Evolutionary conservation across 1,140 invertebrate genomes (phyloP), one percentile per base, ranked within the genome.

Genomic region (Lerema accius): DNA sequence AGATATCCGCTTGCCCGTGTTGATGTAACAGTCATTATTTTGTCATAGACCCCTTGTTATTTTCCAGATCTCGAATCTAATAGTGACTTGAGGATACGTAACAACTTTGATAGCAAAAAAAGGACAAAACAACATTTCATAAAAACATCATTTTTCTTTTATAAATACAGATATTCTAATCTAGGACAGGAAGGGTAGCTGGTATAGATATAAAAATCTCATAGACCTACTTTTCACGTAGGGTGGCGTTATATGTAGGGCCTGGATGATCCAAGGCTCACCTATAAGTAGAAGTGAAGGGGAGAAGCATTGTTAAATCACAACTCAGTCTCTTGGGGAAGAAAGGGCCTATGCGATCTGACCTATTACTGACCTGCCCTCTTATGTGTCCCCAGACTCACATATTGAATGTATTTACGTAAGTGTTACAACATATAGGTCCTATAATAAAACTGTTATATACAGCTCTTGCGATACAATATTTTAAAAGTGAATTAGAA

Each of bases 21-120:
- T 56, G 53, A 56, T 56, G 19, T 23, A 43, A 26, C 9, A 43
- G 39, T 56, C 39, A 56, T 56, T 56, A 56, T 28, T 23, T 56
- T 42, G 51, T 55, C 53, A 43, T 10, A 15, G 53, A 43, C 14
- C 40, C 53, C 53, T 39, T 56, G 19, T 32, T 43, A 43, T 55
- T 55, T 11, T 28, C 19, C 14, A 28, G 51, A 28, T 39, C 39
- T 7, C 35, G 11, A 11, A 42, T 37, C 32, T 15, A n/a, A 23
- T 16, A 13, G 16, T 55, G 19, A 55, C 40, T 42, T 39, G 17
- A 7, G 3, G 0, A 9, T 10, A 32, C 11, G 3, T 35, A 15
- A 42, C 11, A 28, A 19, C 11, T 42, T 42, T 42, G 10, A n/a
- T n/a, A n/a, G n/a, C n/a, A n/a, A n/a, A n/a, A n/a, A n/a, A n/a